A percentile compares a stretch with the other conserved stretches of the same genome.
phyloP scores from a whole-genome alignment of 2,113 vertebrate genomes.

The Myanophis thanlyinensis region DNA sequence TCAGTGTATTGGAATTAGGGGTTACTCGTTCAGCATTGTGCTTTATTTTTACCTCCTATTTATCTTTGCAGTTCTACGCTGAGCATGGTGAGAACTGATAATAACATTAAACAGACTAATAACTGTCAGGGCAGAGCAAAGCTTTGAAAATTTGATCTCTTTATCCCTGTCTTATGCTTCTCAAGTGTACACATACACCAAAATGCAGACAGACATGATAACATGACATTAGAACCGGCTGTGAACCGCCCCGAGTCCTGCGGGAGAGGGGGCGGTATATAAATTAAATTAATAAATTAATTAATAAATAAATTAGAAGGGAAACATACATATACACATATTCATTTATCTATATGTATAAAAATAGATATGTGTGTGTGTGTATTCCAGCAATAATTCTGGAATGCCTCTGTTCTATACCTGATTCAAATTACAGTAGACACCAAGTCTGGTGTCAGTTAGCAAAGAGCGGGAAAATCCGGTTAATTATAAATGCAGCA shows the following conservation, averaged over 20 bases:
- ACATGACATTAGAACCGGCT: background rate
- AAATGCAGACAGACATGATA: background rate
- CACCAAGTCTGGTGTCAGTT: too few species aligned
- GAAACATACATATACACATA: background rate
- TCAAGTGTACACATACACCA: background rate
- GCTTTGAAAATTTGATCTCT: background rate
- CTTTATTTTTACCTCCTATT: conserved; percentile 34
- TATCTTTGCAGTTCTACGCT: conserved; percentile 49
- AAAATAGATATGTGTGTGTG: too few species aligned
- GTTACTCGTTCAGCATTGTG: conserved; percentile 45
- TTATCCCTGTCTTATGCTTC: background rate
- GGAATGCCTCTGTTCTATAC: too few species aligned
- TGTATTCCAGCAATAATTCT: too few species aligned
- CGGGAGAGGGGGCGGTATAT: too few species aligned
- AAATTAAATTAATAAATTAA: too few species aligned
- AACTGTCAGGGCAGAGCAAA: background rate
- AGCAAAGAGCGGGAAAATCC: too few species aligned
- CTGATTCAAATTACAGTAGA: too few species aligned
- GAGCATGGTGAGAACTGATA: conserved; percentile 32
- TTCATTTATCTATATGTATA: too few species aligned
- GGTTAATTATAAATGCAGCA: too few species aligned
- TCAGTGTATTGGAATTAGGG: conserved; percentile 32
- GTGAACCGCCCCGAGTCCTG: too few species aligned
- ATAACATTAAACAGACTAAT: conserved; percentile 50
- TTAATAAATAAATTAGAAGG: too few species aligned